Evolutionary conservation across 2,888 invertebrate species (phyloP).

Genomic region (Aspidapion aeneum): DNA sequence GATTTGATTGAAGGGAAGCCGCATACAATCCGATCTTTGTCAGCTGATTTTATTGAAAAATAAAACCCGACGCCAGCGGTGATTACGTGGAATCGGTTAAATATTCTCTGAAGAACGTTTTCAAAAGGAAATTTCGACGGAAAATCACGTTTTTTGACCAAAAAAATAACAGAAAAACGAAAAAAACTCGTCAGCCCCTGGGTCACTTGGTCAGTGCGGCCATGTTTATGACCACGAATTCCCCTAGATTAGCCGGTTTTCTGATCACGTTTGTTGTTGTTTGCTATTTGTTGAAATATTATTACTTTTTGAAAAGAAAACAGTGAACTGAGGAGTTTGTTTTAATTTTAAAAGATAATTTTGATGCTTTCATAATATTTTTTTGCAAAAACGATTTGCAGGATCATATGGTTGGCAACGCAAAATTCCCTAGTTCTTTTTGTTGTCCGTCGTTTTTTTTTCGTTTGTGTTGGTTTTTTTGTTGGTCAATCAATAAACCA

Average conservation of each 20-base stretch:
- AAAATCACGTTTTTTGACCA: background rate
- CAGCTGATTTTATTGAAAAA: background rate
- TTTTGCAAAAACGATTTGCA: no score
- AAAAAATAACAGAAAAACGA: constrained; percentile 2
- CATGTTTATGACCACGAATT: background rate
- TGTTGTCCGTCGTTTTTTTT: no score
- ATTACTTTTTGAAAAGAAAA: no score
- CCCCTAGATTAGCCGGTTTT: background rate
- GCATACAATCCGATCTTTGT: background rate
- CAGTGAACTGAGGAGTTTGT: no score
- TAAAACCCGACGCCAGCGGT: background rate
- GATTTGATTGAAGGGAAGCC: background rate
- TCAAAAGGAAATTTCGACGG: background rate
- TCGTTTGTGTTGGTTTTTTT: no score
- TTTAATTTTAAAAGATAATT: no score
- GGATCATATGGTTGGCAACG: no score
- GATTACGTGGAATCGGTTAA: background rate
- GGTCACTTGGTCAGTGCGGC: background rate
- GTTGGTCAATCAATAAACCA: no score
- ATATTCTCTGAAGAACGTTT: background rate
- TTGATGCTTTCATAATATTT: no score
- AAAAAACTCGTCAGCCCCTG: background rate
- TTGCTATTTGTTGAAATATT: no score
- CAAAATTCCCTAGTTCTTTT: no score
- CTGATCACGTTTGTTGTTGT: no score